phyloP scores from a whole-genome alignment of 2,888 invertebrate species.

The Digitonthophagus gazella region DNA sequence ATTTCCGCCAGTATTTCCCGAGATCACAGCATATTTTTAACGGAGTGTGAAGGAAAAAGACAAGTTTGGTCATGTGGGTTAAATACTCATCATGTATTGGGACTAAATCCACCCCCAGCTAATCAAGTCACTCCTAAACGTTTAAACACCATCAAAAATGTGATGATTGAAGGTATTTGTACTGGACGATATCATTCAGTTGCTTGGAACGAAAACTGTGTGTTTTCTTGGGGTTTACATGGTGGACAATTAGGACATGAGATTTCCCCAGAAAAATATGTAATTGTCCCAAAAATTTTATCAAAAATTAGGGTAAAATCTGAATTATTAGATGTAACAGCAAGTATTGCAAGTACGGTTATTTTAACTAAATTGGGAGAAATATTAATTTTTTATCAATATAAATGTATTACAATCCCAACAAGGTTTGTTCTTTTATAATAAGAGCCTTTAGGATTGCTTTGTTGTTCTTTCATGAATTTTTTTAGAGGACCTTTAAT shows the following conservation, averaged over 20 bases:
- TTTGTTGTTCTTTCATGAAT: background rate
- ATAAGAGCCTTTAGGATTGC: no score
- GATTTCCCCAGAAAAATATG: constrained; percentile 49
- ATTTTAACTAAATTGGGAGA: constrained; percentile 65
- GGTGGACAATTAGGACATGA: constrained; percentile 77
- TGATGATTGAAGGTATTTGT: constrained; percentile 57
- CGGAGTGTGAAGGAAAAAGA: constrained; percentile 61
- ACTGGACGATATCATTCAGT: constrained; percentile 73
- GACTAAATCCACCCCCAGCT: constrained; percentile 56
- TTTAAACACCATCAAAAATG: constrained; percentile 48
- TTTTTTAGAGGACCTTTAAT: constrained; percentile 23
- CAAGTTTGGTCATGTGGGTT: constrained; percentile 60
- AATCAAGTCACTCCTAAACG: constrained; percentile 51
- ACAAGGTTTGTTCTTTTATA: constrained; percentile 51
- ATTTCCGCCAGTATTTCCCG: constrained; percentile 59
- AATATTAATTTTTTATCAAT: constrained; percentile 68
- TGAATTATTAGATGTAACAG: constrained; percentile 50
- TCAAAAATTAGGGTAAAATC: constrained; percentile 40
- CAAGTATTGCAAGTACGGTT: constrained; percentile 68
- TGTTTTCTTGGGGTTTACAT: constrained; percentile 82
- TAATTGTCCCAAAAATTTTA: constrained; percentile 55
- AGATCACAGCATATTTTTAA: constrained; percentile 66
- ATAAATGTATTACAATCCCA: constrained; percentile 67
- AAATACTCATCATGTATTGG: constrained; percentile 65
- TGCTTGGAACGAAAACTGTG: constrained; percentile 59